phyloP scores from a whole-genome alignment of 2,797 vertebrate species.

The Diglossa cyanea region DNA sequence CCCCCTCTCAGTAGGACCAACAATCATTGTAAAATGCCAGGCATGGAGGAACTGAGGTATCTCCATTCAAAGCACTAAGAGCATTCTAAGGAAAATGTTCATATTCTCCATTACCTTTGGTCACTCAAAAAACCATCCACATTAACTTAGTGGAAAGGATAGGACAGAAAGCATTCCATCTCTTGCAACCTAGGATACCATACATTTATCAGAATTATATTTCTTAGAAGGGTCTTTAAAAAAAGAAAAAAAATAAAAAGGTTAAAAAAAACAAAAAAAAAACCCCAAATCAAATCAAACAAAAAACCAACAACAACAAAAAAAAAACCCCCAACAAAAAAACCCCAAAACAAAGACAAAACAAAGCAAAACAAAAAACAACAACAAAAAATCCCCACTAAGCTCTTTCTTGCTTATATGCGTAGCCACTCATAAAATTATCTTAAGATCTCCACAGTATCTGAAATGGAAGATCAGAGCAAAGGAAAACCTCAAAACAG shows the following conservation, averaged over 20 bases:
- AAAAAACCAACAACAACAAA: background rate
- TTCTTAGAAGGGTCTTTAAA: background rate
- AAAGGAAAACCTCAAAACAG: constrained; percentile 34
- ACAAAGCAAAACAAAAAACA: background rate
- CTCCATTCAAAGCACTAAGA: background rate
- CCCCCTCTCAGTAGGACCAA: background rate
- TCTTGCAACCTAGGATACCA: background rate
- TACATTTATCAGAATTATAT: background rate
- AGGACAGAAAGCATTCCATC: background rate
- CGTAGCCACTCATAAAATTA: background rate
- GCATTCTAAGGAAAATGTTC: background rate
- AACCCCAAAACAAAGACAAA: background rate
- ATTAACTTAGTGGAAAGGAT: background rate
- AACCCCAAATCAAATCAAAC: background rate
- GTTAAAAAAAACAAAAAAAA: background rate
- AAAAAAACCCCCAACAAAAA: background rate
- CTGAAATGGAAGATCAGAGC: constrained; percentile 27
- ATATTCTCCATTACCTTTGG: background rate
- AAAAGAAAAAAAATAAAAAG: background rate
- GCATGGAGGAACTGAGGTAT: fast-evolving
- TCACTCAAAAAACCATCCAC: background rate
- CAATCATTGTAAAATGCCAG: background rate
- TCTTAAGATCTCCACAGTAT: constrained; percentile 5
- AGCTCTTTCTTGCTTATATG: background rate
- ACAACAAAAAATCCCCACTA: background rate